These are phyloP conservation scores for Nycteola revayana DNA, from an alignment of 2,888 invertebrate species.

Conservation along the genomic window DNA sequence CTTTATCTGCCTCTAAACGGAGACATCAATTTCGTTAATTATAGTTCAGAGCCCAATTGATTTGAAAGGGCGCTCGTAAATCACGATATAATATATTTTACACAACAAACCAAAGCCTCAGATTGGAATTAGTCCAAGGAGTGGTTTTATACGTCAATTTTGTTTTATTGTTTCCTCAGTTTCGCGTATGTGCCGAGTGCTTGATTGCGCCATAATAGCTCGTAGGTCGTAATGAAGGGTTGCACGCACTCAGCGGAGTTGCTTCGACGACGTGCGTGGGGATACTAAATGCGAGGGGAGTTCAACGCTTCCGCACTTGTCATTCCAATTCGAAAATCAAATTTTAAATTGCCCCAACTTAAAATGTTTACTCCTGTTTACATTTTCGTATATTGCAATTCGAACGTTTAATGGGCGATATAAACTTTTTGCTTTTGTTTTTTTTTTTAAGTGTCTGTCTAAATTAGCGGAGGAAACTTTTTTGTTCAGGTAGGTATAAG, in stretches of 20 bases:
- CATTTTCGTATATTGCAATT: slow-evolving; percentile 24
- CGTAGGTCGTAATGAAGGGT: slow-evolving; percentile 75
- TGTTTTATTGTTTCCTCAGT: slow-evolving; percentile 77
- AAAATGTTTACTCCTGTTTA: slow-evolving; percentile 39
- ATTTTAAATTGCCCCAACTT: slow-evolving; percentile 51
- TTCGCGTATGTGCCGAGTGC: slow-evolving; percentile 75
- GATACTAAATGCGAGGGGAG: slow-evolving; percentile 67
- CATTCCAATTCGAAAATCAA: slow-evolving; percentile 54
- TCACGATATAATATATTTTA: slow-evolving; percentile 56
- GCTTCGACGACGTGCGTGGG: slow-evolving; percentile 57
- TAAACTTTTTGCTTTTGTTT: slow-evolving; percentile 6
- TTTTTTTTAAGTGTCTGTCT: slow-evolving; percentile 7
- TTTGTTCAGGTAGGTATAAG: slow-evolving; percentile 9
- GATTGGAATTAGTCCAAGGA: slow-evolving; percentile 64
- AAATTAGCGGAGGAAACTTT: slow-evolving; percentile 11
- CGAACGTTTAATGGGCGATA: slow-evolving; percentile 12
- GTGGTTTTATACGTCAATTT: slow-evolving; percentile 75
- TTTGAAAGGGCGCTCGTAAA: slow-evolving; percentile 47
- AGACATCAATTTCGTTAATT: slow-evolving; percentile 35
- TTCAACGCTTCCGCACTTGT: slow-evolving; percentile 68
- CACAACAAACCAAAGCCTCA: slow-evolving; percentile 51
- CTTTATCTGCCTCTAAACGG: neutral
- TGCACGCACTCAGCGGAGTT: slow-evolving; percentile 55
- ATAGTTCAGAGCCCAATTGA: slow-evolving; percentile 35
- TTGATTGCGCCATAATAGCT: slow-evolving; percentile 75